Conservation (phyloP, 2,113 vertebrate species). For the Progne subis region DNA sequence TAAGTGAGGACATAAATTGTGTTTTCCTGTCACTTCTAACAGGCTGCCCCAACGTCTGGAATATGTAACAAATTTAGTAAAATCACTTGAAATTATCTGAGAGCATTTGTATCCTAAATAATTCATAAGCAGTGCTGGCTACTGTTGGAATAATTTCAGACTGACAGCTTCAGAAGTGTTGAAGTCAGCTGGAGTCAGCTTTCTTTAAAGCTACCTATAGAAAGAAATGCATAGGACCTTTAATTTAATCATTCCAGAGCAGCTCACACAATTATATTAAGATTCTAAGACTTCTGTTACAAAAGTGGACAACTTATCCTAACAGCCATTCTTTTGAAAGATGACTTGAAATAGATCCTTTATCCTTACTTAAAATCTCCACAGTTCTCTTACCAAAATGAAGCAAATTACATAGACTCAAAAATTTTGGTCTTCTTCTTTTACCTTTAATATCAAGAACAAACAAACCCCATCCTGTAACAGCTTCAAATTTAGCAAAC, state of each 20-base stretch:
- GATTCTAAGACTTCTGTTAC: not conserved
- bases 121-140: not conserved
- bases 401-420: not conserved
- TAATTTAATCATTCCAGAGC: not conserved
- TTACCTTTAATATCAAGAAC: not conserved
- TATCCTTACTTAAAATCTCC: not conserved
- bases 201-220: not conserved
- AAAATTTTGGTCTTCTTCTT: not conserved
- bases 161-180: not conserved
- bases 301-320: not conserved
- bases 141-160: not conserved
- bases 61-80: not conserved
- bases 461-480: not conserved
- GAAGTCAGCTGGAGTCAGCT: not conserved
- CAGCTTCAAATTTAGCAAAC: not conserved
- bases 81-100: not conserved
- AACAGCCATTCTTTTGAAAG: not conserved
- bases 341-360: not conserved
- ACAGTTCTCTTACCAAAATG: not conserved
- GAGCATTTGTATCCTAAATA: constrained; percentile 6
- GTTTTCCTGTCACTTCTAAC: not conserved
- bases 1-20: not conserved
- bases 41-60: not conserved
- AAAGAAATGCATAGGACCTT: not conserved
- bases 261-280: not conserved